Evolutionary conservation across 2,113 vertebrate species (phyloP), one percentile per base, ranked within the genome.

Genomic region (Orientallactaga bullata): DNA sequence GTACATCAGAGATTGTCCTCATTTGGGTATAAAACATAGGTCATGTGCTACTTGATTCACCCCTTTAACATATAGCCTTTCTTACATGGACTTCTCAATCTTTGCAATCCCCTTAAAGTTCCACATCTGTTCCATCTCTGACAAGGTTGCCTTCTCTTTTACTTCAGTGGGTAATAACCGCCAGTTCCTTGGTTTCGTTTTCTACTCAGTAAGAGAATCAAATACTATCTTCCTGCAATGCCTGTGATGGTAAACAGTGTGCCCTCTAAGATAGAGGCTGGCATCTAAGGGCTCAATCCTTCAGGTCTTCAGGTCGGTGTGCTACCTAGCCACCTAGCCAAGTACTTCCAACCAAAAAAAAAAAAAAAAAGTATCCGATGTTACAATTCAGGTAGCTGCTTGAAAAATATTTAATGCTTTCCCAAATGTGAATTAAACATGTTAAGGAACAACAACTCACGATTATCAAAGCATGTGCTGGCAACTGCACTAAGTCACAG

Each of bases 111-210:
- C 24, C 68, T 68, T 37, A 13, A 20, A 74, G 55, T 32, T 28
- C 13, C 11, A 39, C 2, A 5, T 39, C 42, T 63, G 5, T 35
- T 60, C 60, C 28, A 69, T 60, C 32, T 88, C 66, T 61, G 26
- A 60, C 90, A 80, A 90, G 15, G 23, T 65, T 30, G 77, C 32
- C 66, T 90, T 72, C 21, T 13, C 47, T 91, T 85, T 79, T 79
- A 51, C 13, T 18, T 89, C 13, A 42, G 26, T 63, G 28, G 9
- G 24, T 79, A 28, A 80, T 73, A 30, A 65, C 66, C 42, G 91
- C 9, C 30, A 63, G 4, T 72, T 83, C 6, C 11, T 83, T 87
- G n/a, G 80, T 88, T 90, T 47, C 74, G 35, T 72, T 68, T 90
- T 39, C 32, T 86, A 28, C 18, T 35, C 13, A 63, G 24, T 35